Evolutionary conservation across 2,888 invertebrate species (phyloP).

Genomic region (Sialis lutaria): DNA sequence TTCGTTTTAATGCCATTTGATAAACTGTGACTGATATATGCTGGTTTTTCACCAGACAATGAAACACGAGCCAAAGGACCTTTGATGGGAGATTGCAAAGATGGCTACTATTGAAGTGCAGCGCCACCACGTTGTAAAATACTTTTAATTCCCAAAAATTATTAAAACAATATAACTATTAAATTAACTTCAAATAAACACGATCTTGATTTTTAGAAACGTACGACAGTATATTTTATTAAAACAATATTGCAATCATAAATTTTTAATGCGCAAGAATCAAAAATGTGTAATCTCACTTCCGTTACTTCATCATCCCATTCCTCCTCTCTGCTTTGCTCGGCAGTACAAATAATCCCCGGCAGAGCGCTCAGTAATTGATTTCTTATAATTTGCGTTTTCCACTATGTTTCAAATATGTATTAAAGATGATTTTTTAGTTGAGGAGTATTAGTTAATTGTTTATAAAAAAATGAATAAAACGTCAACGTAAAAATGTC

Average conservation of each 20-base stretch:
- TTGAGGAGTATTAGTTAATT: no score
- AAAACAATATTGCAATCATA: background rate
- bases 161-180: background rate
- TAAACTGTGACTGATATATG: constrained; percentile 48
- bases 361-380: constrained; percentile 1
- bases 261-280: no score
- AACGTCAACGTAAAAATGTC: no score
- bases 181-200: background rate
- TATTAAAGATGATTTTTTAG: no score
- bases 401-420: no score
- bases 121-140: constrained; percentile 53
- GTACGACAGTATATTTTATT: background rate
- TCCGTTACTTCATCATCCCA: constrained; percentile 5
- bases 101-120: constrained; percentile 70
- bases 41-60: constrained; percentile 66
- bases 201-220: background rate
- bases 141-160: background rate
- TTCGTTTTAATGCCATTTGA: constrained; percentile 93
- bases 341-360: constrained; percentile 1
- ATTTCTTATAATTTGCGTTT: background rate
- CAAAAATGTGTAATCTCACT: constrained; percentile 1
- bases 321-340: background rate
- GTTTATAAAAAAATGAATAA: no score
- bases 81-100: constrained; percentile 74
- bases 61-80: constrained; percentile 67